Base-by-base conservation (phyloP, 64 coral and sea anemone species). In the Cladopsammia gracilis region DNA sequence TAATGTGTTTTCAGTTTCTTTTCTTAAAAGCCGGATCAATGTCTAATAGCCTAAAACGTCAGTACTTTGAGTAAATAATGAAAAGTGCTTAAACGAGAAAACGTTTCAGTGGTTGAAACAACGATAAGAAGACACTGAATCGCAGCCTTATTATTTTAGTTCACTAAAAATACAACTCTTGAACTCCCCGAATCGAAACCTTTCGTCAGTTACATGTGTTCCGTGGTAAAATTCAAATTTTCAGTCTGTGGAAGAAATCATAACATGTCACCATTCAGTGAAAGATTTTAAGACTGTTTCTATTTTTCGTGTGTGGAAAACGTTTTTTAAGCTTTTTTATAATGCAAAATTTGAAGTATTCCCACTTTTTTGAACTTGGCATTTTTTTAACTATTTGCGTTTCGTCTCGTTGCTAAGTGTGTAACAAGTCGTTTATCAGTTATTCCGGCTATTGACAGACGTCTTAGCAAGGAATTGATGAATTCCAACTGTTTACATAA, bases 401-500 rank as follows among this genome's bases (percentile, higher is more conserved):
- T 75, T 75, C 46, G 42, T 49, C 20, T 68, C 3, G 7, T 67
- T 84, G 8, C 78, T 58, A 82, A 64, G 78, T 8, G 9, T 14
- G 58, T 3, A 64, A 46, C 34, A 1, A 82, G 14, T 83, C 3
- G n/a, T 64, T 83, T 83, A 15, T 42, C 43, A 66, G 24, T 34
- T 56, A 56, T 16, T 12, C 20, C 10, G 53, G 14, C 14, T 3
- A 43, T 44, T 48, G 16, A 67, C 80, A 5, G 62, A 10, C 62
- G 60, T 68, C 60, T 65, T 25, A 5, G 16, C 0, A 25, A 67
- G 43, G 20, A 64, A 68, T 84, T 84, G 60, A 84, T 68, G 61
- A 84, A 84, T 65, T 51, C 42, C 80, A 19, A 46, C 19, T 84
- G 61, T 84, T 84, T 84, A 68, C 80, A 84, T 18, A 67, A 26